These are phyloP conservation scores for Ranitomeya imitator DNA, from an alignment of 2,113 vertebrate species.

Conservation along the genomic window DNA sequence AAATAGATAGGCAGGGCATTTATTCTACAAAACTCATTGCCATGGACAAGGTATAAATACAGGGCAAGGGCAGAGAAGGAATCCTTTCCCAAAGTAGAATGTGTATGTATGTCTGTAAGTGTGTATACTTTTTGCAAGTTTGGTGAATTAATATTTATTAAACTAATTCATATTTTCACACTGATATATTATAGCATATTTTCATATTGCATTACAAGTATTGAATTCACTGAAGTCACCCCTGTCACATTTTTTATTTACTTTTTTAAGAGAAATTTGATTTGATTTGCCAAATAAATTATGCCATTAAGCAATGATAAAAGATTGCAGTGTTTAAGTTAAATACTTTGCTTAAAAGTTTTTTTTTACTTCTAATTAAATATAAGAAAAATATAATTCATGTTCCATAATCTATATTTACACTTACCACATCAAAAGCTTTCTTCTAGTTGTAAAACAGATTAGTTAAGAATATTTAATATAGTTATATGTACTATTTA, in stretches of 20 bases:
- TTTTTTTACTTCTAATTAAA: not conserved
- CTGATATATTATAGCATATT: not conserved
- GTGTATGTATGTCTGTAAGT: not conserved
- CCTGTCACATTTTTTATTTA: not conserved
- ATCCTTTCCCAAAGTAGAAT: not conserved
- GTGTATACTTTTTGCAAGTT: not conserved
- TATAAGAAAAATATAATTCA: not conserved
- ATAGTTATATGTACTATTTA: not conserved
- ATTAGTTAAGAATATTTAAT: not conserved
- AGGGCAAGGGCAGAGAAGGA: not conserved
- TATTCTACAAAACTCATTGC: not conserved
- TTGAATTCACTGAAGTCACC: not conserved
- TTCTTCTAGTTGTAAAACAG: not conserved
- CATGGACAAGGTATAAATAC: not conserved
- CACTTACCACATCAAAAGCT: not conserved
- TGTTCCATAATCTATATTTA: not conserved
- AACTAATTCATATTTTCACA: not conserved
- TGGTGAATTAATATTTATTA: not conserved
- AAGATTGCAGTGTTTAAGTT: not conserved
- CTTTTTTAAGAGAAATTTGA: not conserved
- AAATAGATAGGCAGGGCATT: not conserved
- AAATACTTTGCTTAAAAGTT: not conserved
- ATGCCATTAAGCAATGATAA: not conserved
- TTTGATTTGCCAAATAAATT: not conserved
- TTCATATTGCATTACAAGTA: not conserved